Evolutionary conservation across 2,888 invertebrate species (phyloP).

Genomic region (Pogonocherus hispidulus): DNA sequence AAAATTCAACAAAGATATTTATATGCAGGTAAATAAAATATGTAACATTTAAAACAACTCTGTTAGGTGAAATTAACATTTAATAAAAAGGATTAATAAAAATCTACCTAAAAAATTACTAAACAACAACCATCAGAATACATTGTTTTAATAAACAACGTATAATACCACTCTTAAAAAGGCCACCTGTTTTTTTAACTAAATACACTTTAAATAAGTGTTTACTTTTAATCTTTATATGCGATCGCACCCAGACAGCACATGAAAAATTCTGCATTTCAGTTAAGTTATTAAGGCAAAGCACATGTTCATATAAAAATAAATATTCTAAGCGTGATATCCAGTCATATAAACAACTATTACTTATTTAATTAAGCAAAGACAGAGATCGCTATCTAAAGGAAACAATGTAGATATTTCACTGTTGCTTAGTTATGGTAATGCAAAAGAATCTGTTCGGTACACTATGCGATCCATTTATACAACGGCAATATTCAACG

Average conservation of each 20-base stretch:
- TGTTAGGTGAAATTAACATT: no score
- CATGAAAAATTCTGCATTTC: slow-evolving; percentile 8
- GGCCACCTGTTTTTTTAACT: background rate
- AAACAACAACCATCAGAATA: no score
- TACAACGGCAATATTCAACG: slow-evolving; percentile 34
- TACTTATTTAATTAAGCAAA: slow-evolving; percentile 64
- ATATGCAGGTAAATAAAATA: no score
- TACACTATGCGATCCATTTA: slow-evolving; percentile 42
- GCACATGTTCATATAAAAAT: slow-evolving; percentile 2
- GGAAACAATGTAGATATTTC: slow-evolving; percentile 66
- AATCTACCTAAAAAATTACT: no score
- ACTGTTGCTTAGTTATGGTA: slow-evolving; percentile 66
- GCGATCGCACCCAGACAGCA: background rate
- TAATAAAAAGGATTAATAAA: no score
- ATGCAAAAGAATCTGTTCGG: slow-evolving; percentile 45
- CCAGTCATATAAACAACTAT: slow-evolving; percentile 59
- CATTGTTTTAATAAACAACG: background rate
- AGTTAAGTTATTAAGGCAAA: slow-evolving; percentile 10
- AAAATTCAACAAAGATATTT: no score
- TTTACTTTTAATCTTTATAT: no score
- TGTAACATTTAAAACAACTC: no score
- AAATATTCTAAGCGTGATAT: slow-evolving; percentile 35
- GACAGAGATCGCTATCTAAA: slow-evolving; percentile 60
- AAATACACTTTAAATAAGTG: no score
- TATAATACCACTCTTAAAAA: background rate